Percentiles rank a stretch among this genome's conserved stretches.
These are phyloP conservation scores for Galleria mellonella DNA, from an alignment of 1,140 invertebrate species.

Conservation along the genomic window DNA sequence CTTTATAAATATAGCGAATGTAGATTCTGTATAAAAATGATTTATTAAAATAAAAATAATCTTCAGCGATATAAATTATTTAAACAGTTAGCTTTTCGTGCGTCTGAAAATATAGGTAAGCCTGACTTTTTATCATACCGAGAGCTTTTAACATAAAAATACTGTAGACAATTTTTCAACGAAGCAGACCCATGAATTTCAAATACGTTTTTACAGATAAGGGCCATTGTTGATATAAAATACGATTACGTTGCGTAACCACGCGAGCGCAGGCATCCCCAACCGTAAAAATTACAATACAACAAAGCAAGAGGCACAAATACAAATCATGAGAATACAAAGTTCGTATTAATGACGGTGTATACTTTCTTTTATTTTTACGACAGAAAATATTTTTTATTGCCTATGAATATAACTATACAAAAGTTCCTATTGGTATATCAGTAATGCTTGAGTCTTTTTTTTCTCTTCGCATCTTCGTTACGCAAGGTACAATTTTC, in stretches of 20 bases:
- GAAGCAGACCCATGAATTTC: conserved; percentile 44
- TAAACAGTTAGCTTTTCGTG: conserved; percentile 19
- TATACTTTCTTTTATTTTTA: conserved; percentile 27
- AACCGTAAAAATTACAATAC: conserved; percentile 55
- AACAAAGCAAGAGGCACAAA: conserved; percentile 49
- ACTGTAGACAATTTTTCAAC: conserved; percentile 48
- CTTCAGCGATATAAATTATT: conserved; percentile 16
- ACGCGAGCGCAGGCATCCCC: conserved; percentile 39
- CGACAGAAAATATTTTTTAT: conserved; percentile 24
- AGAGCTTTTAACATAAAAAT: conserved; percentile 50
- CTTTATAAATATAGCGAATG: too few species aligned
- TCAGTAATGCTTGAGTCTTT: too few species aligned
- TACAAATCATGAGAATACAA: conserved; percentile 54
- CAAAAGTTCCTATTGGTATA: too few species aligned
- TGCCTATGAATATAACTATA: too few species aligned
- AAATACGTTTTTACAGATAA: conserved; percentile 56
- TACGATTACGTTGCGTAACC: conserved; percentile 50
- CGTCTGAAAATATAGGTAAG: conserved; percentile 24
- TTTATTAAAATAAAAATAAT: too few species aligned
- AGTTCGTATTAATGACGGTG: conserved; percentile 49
- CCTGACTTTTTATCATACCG: conserved; percentile 39
- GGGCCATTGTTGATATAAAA: conserved; percentile 55
- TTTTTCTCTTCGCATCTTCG: too few species aligned
- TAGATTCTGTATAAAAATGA: too few species aligned
- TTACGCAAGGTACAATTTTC: too few species aligned